Evolutionary conservation across 2,797 vertebrate species (phyloP).

Genomic region (Oreochromis grahami): DNA sequence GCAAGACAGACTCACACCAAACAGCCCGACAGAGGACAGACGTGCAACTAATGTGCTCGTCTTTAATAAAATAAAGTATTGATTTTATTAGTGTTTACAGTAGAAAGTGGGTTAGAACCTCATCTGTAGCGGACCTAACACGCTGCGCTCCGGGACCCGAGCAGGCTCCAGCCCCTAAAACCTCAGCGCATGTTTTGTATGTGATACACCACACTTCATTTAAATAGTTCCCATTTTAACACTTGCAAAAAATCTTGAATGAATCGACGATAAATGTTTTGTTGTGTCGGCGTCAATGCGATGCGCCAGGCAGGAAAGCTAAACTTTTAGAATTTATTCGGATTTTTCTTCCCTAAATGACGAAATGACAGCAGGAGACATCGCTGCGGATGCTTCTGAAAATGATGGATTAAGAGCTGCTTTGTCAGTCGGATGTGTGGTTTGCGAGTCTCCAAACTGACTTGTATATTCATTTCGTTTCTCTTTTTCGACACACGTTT

Average conservation of each 20-base stretch:
- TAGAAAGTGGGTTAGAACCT: background rate
- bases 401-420: background rate
- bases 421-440: background rate
- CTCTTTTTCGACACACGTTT: background rate
- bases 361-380: background rate
- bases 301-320: background rate
- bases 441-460: background rate
- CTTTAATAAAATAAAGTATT: background rate
- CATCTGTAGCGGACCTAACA: background rate
- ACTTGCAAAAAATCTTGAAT: background rate
- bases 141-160: conserved; percentile 1
- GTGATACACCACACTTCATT: background rate
- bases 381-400: background rate
- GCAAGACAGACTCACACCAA: background rate
- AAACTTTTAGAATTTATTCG: background rate
- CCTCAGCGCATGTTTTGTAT: background rate
- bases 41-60: background rate
- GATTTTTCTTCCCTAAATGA: background rate
- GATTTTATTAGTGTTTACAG: background rate
- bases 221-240: background rate
- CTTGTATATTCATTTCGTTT: background rate
- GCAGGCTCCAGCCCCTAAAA: background rate
- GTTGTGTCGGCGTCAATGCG: background rate
- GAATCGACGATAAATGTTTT: background rate
- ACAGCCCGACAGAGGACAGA: background rate